Evolutionary conservation across 2,888 invertebrate species (phyloP), one percentile per base, ranked within the genome.

Genomic region (Tinea pellionella): DNA sequence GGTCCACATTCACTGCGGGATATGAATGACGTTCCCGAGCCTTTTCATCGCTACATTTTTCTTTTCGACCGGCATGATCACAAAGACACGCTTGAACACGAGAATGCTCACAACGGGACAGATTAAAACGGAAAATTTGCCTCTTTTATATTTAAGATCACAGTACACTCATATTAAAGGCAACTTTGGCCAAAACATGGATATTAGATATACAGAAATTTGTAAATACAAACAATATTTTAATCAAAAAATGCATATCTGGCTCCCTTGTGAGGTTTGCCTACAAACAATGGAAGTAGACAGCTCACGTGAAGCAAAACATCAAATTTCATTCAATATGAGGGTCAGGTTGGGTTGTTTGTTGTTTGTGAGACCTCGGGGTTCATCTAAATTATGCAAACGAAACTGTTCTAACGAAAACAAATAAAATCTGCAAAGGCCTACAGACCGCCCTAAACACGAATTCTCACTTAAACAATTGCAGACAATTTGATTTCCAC

Each of bases 1-100:
- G 74, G 64, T 69, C 67, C 74, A 73, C 75, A 76, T 83, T 81
- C 78, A 79, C 73, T 69, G 72, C 75, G 72, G 72, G 72, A 69
- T 74, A 77, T 81, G 80, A 78, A 77, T 80, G 80, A 73, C 71
- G 65, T 70, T 74, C 66, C 74, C 66, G 71, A 69, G 66, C 70
- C 80, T 80, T 77, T 80, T 79, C 75, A 80, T 73, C 71, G 73
- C 71, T 72, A 16, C 55, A 55, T 32, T 3, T 30, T 57, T 57
- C 32, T 32, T 57, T 57, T 57, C 32, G 15, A 32, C 32, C 32
- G 57, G 16, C 53, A 18, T 13, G 13, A 57, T 57, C 32, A 57
- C 32, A 32, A 57, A 57, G 53, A 53, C 53, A 70, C 69, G 68
- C 68, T 71, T 70, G 66, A n/a, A n/a, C 65, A 30, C 55, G n/a